Percentiles rank a stretch among this genome's conserved stretches.
Conservation (phyloP, 2,888 invertebrate species). For the Drosophila mayaguana region DNA sequence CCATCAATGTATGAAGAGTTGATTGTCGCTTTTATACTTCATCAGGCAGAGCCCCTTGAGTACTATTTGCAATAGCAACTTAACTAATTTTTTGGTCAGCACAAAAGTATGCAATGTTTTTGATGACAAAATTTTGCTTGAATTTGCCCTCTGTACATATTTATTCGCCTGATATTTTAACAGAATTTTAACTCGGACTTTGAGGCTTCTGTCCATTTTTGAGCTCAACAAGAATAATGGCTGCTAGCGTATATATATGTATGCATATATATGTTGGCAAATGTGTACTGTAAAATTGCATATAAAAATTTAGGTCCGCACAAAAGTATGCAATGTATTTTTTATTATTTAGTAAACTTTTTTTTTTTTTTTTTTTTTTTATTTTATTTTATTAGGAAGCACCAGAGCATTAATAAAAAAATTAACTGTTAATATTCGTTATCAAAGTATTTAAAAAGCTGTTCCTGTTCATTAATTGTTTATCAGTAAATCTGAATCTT, state of each 20-base stretch:
- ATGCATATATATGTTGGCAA: neutral
- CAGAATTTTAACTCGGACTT: slow-evolving; percentile 2
- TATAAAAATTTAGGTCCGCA: too few relatives aligned
- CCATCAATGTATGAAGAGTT: too few relatives aligned
- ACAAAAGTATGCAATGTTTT: neutral
- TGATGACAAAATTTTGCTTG: neutral
- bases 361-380: too few relatives aligned
- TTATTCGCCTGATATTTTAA: slow-evolving; percentile 1
- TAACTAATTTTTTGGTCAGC: neutral
- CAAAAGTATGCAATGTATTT: too few relatives aligned
- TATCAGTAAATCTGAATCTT: neutral
- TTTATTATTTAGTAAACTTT: too few relatives aligned
- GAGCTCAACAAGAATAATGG: neutral
- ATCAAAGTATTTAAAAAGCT: neutral
- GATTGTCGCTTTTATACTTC: neutral
- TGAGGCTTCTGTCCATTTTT: neutral
- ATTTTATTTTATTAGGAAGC: too few relatives aligned
- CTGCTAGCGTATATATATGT: too few relatives aligned
- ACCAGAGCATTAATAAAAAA: too few relatives aligned
- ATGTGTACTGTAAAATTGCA: too few relatives aligned
- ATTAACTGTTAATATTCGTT: neutral
- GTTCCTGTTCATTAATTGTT: neutral
- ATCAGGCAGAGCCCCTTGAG: neutral
- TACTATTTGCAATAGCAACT: too few relatives aligned
- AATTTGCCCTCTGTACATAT: neutral